A percentile compares a stretch with the other conserved stretches of the same genome.
Evolutionary conservation across 2,888 invertebrate species (phyloP).

Genomic region (Clistopyga incitator): DNA sequence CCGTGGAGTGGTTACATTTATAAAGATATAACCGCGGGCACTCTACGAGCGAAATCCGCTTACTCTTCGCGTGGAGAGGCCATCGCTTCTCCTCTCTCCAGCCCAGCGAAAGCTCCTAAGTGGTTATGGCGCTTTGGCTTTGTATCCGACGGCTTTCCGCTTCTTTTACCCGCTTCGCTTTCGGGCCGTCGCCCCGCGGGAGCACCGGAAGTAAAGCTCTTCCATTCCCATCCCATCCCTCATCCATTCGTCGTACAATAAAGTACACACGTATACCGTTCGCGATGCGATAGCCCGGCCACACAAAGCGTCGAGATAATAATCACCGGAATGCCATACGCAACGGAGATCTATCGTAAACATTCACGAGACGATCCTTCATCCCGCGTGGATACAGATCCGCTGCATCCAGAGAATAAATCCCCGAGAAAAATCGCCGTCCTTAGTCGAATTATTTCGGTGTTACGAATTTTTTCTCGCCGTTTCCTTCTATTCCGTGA

Average conservation of each 20-base stretch:
- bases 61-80: slow-evolving; percentile 78
- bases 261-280: slow-evolving; percentile 24
- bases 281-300: not conserved
- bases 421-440: not conserved
- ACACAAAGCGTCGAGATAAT: slow-evolving; percentile 5
- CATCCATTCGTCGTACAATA: slow-evolving; percentile 62
- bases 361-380: not conserved
- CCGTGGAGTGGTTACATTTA: slow-evolving; percentile 83
- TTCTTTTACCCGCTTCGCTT: slow-evolving; percentile 50
- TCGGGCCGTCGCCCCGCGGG: slow-evolving; percentile 3
- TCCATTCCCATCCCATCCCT: slow-evolving; percentile 55
- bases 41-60: slow-evolving; percentile 81
- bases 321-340: not conserved
- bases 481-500: too few species aligned
- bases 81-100: slow-evolving; percentile 72
- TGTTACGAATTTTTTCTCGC: not conserved
- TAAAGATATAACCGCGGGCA: slow-evolving; percentile 83
- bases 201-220: slow-evolving; percentile 75
- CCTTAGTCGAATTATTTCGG: not conserved
- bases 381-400: not conserved
- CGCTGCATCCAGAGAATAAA: not conserved
- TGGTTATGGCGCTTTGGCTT: slow-evolving; percentile 83
- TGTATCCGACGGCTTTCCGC: slow-evolving; percentile 76
- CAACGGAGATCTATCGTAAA: slow-evolving; percentile 1
- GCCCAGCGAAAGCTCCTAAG: slow-evolving; percentile 79